Percentiles rank a stretch among this genome's conserved stretches.
Conservation (phyloP, 23 tunicate species). For the Trididemnum nubilum region DNA sequence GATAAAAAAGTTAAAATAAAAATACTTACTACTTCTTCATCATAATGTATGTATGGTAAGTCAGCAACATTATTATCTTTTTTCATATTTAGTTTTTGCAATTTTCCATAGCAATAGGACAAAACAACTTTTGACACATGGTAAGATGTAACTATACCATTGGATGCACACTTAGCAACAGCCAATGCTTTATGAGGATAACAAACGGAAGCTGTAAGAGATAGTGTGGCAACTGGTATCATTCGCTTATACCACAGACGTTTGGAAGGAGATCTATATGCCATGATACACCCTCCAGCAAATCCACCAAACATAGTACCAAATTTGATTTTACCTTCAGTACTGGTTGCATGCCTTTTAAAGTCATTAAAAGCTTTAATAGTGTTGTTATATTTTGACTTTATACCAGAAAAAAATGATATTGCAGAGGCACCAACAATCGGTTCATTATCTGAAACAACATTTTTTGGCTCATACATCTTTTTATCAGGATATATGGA, state of each 20-base stretch:
- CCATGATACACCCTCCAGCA: conserved; percentile 3
- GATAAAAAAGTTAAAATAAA: too few species aligned
- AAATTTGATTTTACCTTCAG: conserved; percentile 48
- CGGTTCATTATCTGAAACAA: neutral
- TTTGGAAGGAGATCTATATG: conserved; percentile 20
- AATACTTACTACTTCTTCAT: too few species aligned
- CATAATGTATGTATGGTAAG: too few species aligned
- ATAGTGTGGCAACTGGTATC: conserved; percentile 22
- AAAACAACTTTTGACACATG: too few species aligned
- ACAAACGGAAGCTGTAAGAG: conserved; percentile 17
- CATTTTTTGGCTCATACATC: too few species aligned
- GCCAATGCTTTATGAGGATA: conserved; percentile 27
- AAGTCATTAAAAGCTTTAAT: conserved; percentile 1
- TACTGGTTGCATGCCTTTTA: conserved; percentile 12
- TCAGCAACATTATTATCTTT: too few species aligned
- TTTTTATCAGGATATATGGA: too few species aligned
- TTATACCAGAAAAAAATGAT: conserved; percentile 13
- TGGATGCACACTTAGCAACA: conserved; percentile 2
- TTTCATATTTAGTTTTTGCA: too few species aligned
- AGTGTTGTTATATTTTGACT: conserved; percentile 21
- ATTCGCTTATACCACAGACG: conserved; percentile 21
- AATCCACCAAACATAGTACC: conserved; percentile 23
- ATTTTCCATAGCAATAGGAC: too few species aligned
- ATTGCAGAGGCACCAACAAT: conserved; percentile 21
- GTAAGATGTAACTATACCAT: too few species aligned